Evolutionary conservation across 1,140 invertebrate genomes (phyloP), one percentile per base, ranked within the genome.

Genomic region (Oedothorax gibbosus): DNA sequence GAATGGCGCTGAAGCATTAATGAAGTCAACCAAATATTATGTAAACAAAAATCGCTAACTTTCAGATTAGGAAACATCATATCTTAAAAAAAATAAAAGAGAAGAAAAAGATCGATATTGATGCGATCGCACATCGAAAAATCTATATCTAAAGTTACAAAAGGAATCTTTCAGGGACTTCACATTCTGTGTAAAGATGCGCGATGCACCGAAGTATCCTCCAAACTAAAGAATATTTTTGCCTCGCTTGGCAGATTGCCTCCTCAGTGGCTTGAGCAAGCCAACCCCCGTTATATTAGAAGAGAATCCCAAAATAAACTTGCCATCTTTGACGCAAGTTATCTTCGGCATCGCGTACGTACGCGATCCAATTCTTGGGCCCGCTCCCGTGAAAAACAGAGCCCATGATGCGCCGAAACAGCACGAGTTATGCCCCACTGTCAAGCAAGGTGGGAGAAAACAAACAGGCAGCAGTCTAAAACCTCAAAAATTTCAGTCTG

Each of bases 281-380:
- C 80, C 69, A 72, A 82, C 62, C 69, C 66, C 10, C 20, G 80
- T 21, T 82, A 82, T 82, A 82, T 82, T 82, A 82, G 78, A 81
- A 81, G 79, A 20, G 8, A 60, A 35, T 57, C 80, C 69, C 35
- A 82, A 82, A 82, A 82, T 82, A 82, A 73, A 82, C 80, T 62
- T 35, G 18, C 57, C 80, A 73, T 73, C 80, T 72, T 64, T 64
- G 80, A 73, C 80, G 80, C 80, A 82, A 69, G 57, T 72, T 64
- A 79, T 73, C 80, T 82, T 35, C 56, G 53, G 56, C 78, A 81
- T 72, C 80, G 51, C 15, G 72, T 60, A 79, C 77, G 50, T 65
- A 71, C 14, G 69, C 69, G 80, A 72, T 82, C 80, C 50, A 73
- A 82, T 82, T 80, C 80, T 64, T 82, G n/a, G 35, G 35, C 14